Evolutionary conservation across 2,797 vertebrate species (phyloP), one percentile per base, ranked within the genome.

Genomic region (Iguana delicatissima): DNA sequence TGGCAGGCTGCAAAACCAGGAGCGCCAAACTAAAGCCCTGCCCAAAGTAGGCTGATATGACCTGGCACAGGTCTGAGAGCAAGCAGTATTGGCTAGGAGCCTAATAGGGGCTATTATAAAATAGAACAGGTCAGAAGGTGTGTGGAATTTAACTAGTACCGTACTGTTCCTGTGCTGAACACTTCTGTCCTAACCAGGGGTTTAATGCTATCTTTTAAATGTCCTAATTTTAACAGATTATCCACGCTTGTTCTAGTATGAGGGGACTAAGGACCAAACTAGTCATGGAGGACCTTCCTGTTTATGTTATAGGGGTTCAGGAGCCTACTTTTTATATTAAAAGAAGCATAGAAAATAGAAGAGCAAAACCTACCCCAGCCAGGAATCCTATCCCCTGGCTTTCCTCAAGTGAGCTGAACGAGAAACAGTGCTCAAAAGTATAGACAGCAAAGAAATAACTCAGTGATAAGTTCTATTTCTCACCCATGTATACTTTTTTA

Each of bases 1-100:
- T 52, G 62, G 74, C 82, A 38, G 26, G 42, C 82, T 79, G 42
- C 24, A 64, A 52, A 69, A 74, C 59, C 42, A 59, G 74, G 59
- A 35, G 26, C 80, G 74, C 76, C 89, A 85, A 89, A 82, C 18
- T 35, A 79, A 76, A 69, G 50, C n/a, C 42, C 74, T 85, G 82
- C 76, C 74, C 82, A 85, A 80, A 46, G 64, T 57, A n/a, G 46
- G 9, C 46, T 57, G 18, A 26, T 55, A 64, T 79, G 83, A 89
- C 89, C 83, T 89, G 82, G 74, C 89, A 89, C 16, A 55, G 42
- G 26, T 77, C 18, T 79, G 59, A 42, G 14, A 79, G 62, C 42
- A 80, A 22, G 50, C 50, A 3, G 46, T 29, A 18, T 72, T 77
- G 82, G n/a, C 59, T 32, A 38, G 22, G 42, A 67, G 29, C 81